These are phyloP conservation scores for Delphinus delphis DNA, from an alignment of 2,113 vertebrate genomes.

Conservation along the genomic window DNA sequence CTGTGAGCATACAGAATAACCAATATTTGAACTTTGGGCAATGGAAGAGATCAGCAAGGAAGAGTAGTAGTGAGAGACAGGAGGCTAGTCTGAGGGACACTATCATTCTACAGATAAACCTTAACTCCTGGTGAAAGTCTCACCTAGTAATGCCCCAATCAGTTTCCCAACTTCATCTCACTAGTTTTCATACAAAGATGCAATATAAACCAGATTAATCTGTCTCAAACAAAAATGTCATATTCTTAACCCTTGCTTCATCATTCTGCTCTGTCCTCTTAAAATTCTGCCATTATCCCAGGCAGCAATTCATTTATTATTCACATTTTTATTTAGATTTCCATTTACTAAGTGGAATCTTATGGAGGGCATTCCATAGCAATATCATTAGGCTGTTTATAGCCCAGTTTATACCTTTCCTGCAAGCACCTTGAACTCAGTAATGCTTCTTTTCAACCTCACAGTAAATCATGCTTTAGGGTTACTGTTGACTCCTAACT, in stretches of 20 bases:
- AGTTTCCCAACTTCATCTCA: background rate
- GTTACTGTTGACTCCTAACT: background rate
- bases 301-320: background rate
- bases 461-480: background rate
- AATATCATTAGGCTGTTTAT: background rate
- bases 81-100: background rate
- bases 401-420: background rate
- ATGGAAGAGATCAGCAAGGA: background rate
- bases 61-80: background rate
- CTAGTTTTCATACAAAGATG: background rate
- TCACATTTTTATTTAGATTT: background rate
- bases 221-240: background rate
- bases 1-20: background rate
- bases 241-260: background rate
- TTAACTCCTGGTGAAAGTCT: background rate
- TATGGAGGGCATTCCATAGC: background rate
- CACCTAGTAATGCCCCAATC: background rate
- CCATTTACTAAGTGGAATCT: background rate
- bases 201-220: background rate
- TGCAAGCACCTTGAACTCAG: background rate
- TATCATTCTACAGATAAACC: background rate
- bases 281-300: background rate
- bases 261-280: background rate
- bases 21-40: background rate
- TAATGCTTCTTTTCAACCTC: background rate